phyloP scores from a whole-genome alignment of 1,140 invertebrate genomes.

The Arctopsyche grandis region DNA sequence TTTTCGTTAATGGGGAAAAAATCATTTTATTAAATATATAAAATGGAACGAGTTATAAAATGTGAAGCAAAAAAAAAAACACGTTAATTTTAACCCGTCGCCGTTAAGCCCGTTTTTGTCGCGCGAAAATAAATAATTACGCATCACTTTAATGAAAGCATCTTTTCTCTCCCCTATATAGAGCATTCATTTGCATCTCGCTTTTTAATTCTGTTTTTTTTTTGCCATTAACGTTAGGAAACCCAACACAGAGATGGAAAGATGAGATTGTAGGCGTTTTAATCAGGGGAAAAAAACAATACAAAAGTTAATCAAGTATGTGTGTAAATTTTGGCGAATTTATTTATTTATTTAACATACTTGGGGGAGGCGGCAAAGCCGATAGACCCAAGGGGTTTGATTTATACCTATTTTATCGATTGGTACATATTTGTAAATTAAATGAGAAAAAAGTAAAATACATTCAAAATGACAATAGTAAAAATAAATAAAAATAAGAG shows the following conservation, averaged over 20 bases:
- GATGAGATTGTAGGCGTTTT: constrained; percentile 12
- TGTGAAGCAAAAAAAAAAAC: background rate
- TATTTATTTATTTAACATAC: too few species aligned
- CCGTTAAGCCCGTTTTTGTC: constrained; percentile 9
- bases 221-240: background rate
- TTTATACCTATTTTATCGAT: too few species aligned
- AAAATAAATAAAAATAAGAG: too few species aligned
- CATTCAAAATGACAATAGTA: too few species aligned
- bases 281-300: too few species aligned
- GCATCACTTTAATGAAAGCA: constrained; percentile 25
- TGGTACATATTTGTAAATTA: too few species aligned
- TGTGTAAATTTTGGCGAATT: too few species aligned
- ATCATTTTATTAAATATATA: background rate
- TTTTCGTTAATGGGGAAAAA: background rate
- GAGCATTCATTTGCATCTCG: background rate
- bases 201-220: background rate
- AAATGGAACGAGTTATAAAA: background rate
- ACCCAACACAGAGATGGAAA: background rate
- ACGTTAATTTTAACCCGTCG: background rate
- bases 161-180: background rate
- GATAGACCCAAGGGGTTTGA: too few species aligned
- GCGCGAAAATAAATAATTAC: constrained; percentile 23
- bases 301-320: too few species aligned
- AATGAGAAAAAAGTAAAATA: too few species aligned
- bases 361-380: too few species aligned